Evolutionary conservation across 2,888 invertebrate genomes (phyloP), one percentile per base, ranked within the genome.

Genomic region (Aporophyla lueneburgensis): DNA sequence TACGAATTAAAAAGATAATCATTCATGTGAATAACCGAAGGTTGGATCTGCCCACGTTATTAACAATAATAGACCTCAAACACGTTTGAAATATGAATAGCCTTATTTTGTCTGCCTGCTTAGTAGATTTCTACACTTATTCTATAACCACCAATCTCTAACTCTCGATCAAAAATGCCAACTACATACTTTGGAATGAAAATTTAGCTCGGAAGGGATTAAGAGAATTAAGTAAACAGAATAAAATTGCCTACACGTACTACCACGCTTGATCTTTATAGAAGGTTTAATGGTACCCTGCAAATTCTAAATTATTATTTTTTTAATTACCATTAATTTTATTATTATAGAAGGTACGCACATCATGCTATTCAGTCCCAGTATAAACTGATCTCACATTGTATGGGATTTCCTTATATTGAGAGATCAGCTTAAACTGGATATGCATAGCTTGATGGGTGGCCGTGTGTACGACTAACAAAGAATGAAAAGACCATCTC

Each of bases 281-380:
- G 1, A 73, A 51, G 27, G n/a, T 0, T 53, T 33, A 76, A 66
- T 80, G 85, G 85, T 74, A 84, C 81, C 74, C 33, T 33, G 21
- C 9, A 14, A 70, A 75, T 61, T 56, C n/a, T 2, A 16, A 12
- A 33, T 33, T 0, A 19, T 66, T 19, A n/a, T 56, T 40, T 33
- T n/a, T 40, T 33, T 3, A 51, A 66, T 9, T 9, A 66, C 21
- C 14, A 27, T 24, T 27, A 5, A 51, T 24, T 51, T 16, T 14
- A n/a, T 62, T 62, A 61, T 59, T 33, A 33, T 33, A 2, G 33
- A 33, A 33, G 33, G 33, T 33, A 3, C 33, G 33, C 33, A 3
- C 33, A 33, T 33, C 33, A 33, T 33, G 33, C 33, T 33, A 33
- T 33, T 1, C 3, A 33, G 1, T 33, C 3, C 33, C 33, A 33